Percentiles rank a stretch among this genome's conserved stretches.
Evolutionary conservation across 2,888 invertebrate genomes (phyloP).

Genomic region (Drosophila limbata): DNA sequence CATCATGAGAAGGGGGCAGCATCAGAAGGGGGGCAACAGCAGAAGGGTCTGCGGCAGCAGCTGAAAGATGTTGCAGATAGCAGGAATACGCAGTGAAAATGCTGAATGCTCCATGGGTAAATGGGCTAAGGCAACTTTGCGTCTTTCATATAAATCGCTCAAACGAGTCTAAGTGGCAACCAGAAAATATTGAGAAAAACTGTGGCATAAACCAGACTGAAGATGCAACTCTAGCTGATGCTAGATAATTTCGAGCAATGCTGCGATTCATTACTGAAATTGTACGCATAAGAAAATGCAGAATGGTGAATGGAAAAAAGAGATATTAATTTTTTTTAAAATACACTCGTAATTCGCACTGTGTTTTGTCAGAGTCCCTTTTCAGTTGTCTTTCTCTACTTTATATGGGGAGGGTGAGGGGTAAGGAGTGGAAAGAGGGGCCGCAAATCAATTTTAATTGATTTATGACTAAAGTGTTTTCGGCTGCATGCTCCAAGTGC

Average conservation of each 20-base stretch:
- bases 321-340: conserved; percentile 12
- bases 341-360: conserved; percentile 59
- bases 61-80: conserved; percentile 54
- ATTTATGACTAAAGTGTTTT: conserved; percentile 72
- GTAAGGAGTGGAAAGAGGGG: not conserved
- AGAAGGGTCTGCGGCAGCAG: conserved; percentile 26
- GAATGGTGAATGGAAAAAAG: not conserved
- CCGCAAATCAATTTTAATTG: conserved; percentile 64
- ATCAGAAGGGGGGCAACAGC: not conserved
- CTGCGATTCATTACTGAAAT: conserved; percentile 69
- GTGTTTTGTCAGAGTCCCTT: conserved; percentile 56
- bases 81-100: conserved; percentile 11
- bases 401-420: not conserved
- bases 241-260: conserved; percentile 66
- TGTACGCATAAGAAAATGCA: conserved; percentile 29
- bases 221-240: conserved; percentile 38
- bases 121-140: conserved; percentile 19
- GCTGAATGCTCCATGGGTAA: conserved; percentile 26
- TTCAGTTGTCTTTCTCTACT: not conserved
- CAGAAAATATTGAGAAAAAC: conserved; percentile 28
- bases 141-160: conserved; percentile 59
- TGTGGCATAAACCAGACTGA: conserved; percentile 60
- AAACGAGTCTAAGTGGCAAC: conserved; percentile 66
- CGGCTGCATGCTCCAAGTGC: conserved; percentile 64
- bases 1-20: conserved; percentile 13